Evolutionary conservation across 2,113 vertebrate species (phyloP), one percentile per base, ranked within the genome.

Genomic region (Lagopus leucura): DNA sequence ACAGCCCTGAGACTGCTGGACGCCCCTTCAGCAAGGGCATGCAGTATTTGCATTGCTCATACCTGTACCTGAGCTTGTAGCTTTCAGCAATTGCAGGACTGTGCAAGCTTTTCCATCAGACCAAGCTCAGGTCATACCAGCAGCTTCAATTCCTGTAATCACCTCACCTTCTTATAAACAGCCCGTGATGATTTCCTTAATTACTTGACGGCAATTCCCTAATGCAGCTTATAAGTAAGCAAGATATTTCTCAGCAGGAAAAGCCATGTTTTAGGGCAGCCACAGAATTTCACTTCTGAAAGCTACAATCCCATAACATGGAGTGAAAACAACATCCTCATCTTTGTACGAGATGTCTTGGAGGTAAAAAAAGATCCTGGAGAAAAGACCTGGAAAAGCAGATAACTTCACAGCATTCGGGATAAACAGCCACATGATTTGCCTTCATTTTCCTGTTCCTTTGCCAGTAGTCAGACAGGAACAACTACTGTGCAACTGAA

Each of bases 381-480:
- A 40, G 32, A 72, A 66, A 40, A 28, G 28, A 54, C 22, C 28
- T 40, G 50, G 48, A 48, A 50, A 28, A 52, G 32, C 36, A 43
- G 25, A 3, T 17, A 36, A 28, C 8, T 40, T 24, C 11, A 7
- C 3, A 2, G 52, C 10, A 20, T 38, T 57, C 43, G 22, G 86
- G 60, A 20, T 52, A 88, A 92, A 38, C 19, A 74, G 45, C 50
- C 54, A 80, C 65, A 64, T n/a, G 84, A 80, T 13, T 69, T 55
- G 75, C 30, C 43, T 86, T 91, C 69, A 61, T 43, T 61, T 52
- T 63, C 45, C 47, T 63, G 86, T 36, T 32, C 69, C 75, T 88
- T 85, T 65, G 89, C 74, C 77, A 74, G 86, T 63, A 91, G 66
- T 71, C 69, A 57, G 19, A 77, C 60, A 64, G 80, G 93, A 86